Evolutionary conservation across 2,113 vertebrate species (phyloP), one percentile per base, ranked within the genome.

Genomic region (Cacatua alba): DNA sequence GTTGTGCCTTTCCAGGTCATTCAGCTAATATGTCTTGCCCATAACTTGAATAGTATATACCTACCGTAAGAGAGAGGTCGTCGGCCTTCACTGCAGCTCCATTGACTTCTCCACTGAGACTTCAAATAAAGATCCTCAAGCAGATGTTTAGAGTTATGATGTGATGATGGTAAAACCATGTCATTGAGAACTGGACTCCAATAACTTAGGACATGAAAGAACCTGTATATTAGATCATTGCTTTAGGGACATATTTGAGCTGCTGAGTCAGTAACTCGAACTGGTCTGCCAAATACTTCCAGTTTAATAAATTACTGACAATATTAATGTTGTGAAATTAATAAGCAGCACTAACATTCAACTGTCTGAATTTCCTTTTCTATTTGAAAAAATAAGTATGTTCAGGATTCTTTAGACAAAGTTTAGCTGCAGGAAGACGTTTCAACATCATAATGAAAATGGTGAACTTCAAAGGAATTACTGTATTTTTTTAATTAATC

Each of bases 191-290:
- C 20, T 8, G 12, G 69, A 62, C 48, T 94, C 57, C 65, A 82
- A 7, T 53, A 86, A 35, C 51, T 78, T 29, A 46, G 80, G 67
- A 82, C 59, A 65, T 75, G 89, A 93, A 92, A 94, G 84, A 89
- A 89, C 91, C 83, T 89, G 78, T 89, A 63, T n/a, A 85, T 95
- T 79, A 96, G 57, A 81, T 94, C 86, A 92, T 89, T 94, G 83
- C 88, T 97, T 94, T 91, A 78, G 92, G 95, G 91, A 91, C 86
- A 59, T 91, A 85, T 69, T 93, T 95, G 28, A 70, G 77, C 41
- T 85, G 70, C 53, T 96, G 94, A 94, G 62, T 95, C 95, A 95
- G 68, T 87, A 91, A 80, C 76, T 93, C 24, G 51, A 90, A 72
- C 65, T 82, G 29, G 17, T 82, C 37, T 0, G 0, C 81, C 86